Base-by-base conservation (phyloP, 37 sponge, comb jelly and placozoan genomes). In the Tethya wilhelma region DNA sequence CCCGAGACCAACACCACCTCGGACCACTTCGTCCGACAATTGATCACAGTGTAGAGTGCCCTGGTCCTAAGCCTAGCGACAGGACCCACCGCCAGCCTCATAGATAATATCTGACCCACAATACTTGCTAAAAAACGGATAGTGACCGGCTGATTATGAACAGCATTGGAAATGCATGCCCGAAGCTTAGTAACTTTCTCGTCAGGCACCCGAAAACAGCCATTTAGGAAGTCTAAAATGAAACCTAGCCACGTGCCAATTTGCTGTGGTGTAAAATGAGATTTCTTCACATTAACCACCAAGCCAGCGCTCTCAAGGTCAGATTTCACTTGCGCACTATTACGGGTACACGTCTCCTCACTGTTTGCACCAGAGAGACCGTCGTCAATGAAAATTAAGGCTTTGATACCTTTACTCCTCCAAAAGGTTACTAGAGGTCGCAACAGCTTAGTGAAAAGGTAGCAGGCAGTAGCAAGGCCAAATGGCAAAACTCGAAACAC, bases 11-110 rank as follows among this genome's bases (percentile, higher is more conserved):
- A 0, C 1, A 78, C 30, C 53, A 42, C 11, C 23, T 67, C 69
- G 53, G 57, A 67, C 80, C 80, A 79, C 44, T 53, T 37, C 0
- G 2, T 17, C 37, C 80, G n/a, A 3, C 26, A 30, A 26, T 67
- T 26, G 6, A 79, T 23, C 17, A 79, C 7, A 3, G 80, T 60
- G 57, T 79, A 79, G 38, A 79, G 34, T 25, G 57, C 49, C 38
- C 80, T 43, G 0, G 80, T 79, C 80, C 67, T 79, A 19, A 79
- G 30, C 2, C 69, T 46, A 25, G 59, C 38, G 1, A 79, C 69
- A 46, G 80, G 59, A 29, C 80, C 80, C 4, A 79, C 9, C n/a
- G 69, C 80, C 33, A 79, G 39, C 17, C 57, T 32, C 70, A 79
- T 69, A 22, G 80, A 79, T 36, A 75, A 33, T 33, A 75, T 75